Conservation (phyloP, 2,888 invertebrate genomes). For the Calameuta pallipes region DNA sequence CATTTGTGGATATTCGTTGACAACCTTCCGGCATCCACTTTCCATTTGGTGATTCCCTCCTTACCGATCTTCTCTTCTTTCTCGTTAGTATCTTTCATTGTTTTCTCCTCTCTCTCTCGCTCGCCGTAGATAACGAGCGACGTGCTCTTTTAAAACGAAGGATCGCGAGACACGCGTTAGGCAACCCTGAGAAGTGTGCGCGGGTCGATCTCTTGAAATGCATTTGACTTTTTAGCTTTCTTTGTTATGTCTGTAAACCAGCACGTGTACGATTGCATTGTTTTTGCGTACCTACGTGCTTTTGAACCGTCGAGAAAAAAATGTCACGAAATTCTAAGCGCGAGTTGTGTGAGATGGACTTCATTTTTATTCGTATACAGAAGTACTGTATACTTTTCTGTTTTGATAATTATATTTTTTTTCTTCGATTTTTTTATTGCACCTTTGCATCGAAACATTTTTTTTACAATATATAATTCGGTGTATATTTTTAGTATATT, state of each 20-base stretch:
- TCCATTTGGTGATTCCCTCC: slow-evolving; percentile 2
- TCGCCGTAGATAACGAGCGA: neutral
- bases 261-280: neutral
- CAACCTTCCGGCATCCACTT: slow-evolving; percentile 29
- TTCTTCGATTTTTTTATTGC: neutral
- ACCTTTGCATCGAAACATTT: too few relatives aligned
- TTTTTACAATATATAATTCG: too few relatives aligned
- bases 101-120: slow-evolving; percentile 39
- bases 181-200: neutral
- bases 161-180: neutral
- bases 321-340: neutral
- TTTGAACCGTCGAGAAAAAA: neutral
- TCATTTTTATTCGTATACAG: neutral
- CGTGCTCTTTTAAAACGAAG: neutral
- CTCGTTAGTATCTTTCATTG: slow-evolving; percentile 8
- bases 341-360: neutral
- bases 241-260: neutral
- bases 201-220: neutral
- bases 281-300: neutral
- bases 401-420: neutral
- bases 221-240: neutral
- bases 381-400: neutral
- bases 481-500: neutral
- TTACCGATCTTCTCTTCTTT: neutral
- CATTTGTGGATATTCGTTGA: neutral